A percentile compares a stretch with the other conserved stretches of the same genome.
phyloP scores from a whole-genome alignment of 2,797 vertebrate species.

The Aulostomus chinensis region DNA sequence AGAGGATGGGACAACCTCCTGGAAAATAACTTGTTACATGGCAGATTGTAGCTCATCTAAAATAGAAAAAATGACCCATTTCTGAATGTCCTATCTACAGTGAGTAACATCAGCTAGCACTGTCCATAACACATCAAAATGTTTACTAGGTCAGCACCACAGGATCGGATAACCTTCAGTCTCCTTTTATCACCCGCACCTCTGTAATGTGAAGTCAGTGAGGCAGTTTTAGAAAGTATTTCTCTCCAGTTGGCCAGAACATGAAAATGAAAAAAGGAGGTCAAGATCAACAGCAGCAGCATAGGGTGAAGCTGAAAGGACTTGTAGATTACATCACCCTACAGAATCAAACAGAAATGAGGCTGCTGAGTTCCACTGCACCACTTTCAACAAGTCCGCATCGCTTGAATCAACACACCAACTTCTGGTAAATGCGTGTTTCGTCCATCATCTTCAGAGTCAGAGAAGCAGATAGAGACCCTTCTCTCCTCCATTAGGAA shows the following conservation, averaged over 20 bases:
- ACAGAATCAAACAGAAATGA: too few species aligned
- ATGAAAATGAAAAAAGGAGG: background rate
- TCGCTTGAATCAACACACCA: too few species aligned
- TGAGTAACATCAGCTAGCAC: background rate
- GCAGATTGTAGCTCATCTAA: constrained; percentile 52
- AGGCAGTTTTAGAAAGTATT: constrained; percentile 2
- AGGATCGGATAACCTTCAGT: constrained; percentile 30
- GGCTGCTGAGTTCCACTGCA: too few species aligned
- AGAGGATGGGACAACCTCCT: constrained; percentile 34
- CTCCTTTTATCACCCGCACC: background rate
- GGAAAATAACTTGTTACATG: constrained; percentile 38
- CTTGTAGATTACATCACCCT: too few species aligned
- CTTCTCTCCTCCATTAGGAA: too few species aligned
- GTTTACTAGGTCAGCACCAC: constrained; percentile 47
- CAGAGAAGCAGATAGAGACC: too few species aligned
- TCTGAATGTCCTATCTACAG: constrained; percentile 36
- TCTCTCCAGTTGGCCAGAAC: constrained; percentile 5
- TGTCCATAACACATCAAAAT: constrained; percentile 19
- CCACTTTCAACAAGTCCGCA: too few species aligned
- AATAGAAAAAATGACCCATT: constrained; percentile 58
- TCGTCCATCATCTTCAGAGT: too few species aligned
- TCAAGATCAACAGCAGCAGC: constrained; percentile 3
- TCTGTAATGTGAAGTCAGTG: constrained; percentile 8
- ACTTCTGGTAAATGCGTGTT: too few species aligned
- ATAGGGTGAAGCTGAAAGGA: too few species aligned